phyloP scores from a whole-genome alignment of 2,113 vertebrate species.

The Lophura nycthemera region DNA sequence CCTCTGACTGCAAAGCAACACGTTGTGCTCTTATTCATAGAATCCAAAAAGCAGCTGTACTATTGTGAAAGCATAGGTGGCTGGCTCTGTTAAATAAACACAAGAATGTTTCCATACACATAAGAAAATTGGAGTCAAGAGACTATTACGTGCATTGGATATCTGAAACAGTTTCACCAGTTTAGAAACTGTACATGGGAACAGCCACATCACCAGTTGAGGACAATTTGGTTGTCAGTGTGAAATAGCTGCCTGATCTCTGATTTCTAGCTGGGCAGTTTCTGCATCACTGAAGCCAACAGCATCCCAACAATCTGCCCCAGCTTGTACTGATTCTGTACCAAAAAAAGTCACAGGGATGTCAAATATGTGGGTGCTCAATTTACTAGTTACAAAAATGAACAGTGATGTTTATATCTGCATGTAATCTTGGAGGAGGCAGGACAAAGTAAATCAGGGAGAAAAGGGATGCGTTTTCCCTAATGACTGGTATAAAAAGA shows the following conservation, averaged over 20 bases:
- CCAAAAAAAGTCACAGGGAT: background rate
- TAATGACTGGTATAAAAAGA: background rate
- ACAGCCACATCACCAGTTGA: background rate
- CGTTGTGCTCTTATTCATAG: background rate
- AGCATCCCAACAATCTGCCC: background rate
- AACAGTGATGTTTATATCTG: background rate
- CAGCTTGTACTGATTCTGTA: background rate
- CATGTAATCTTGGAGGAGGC: background rate
- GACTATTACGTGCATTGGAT: fast-evolving
- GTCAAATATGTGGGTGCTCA: background rate
- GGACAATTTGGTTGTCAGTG: background rate
- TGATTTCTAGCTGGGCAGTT: background rate
- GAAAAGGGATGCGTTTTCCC: background rate
- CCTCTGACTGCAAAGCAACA: background rate
- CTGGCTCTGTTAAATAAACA: background rate
- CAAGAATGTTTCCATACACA: background rate
- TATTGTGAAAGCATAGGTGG: background rate
- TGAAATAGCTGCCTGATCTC: background rate
- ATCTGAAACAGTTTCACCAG: background rate
- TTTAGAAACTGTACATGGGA: background rate
- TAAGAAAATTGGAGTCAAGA: background rate
- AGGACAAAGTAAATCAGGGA: background rate
- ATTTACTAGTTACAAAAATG: background rate
- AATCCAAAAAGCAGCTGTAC: background rate
- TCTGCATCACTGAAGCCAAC: background rate